phyloP scores from a whole-genome alignment of 2,888 invertebrate genomes.

The Rhodophaea formosa region DNA sequence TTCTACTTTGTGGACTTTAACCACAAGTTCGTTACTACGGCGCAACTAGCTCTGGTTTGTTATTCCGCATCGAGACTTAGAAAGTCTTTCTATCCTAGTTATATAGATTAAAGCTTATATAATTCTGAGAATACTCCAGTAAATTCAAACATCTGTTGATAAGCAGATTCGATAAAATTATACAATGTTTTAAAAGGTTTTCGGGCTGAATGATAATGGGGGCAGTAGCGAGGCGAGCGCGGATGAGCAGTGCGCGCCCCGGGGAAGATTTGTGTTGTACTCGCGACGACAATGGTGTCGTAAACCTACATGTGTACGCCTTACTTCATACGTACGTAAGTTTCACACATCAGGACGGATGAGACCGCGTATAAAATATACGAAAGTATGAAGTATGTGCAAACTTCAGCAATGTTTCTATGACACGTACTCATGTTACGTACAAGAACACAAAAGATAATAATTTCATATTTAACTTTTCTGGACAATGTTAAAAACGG shows the following conservation, averaged over 20 bases:
- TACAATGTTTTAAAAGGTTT: slow-evolving; percentile 51
- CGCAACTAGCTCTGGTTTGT: slow-evolving; percentile 24
- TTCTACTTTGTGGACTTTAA: slow-evolving; percentile 42
- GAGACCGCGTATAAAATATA: slow-evolving; percentile 29
- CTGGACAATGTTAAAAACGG: not conserved
- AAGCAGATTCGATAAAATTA: slow-evolving; percentile 45
- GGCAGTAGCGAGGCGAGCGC: slow-evolving; percentile 25
- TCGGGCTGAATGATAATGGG: slow-evolving; percentile 46
- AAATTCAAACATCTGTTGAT: slow-evolving; percentile 21
- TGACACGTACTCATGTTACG: slow-evolving; percentile 28
- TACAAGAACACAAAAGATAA: slow-evolving; percentile 6
- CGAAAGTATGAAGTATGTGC: slow-evolving; percentile 34
- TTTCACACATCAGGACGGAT: slow-evolving; percentile 31
- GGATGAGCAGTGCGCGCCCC: slow-evolving; percentile 36
- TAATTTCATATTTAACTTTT: not conserved
- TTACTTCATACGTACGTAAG: slow-evolving; percentile 32
- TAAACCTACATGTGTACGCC: slow-evolving; percentile 34
- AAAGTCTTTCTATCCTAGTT: slow-evolving; percentile 16
- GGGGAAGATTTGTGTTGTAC: slow-evolving; percentile 48
- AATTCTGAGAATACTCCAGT: not conserved
- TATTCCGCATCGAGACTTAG: slow-evolving; percentile 20
- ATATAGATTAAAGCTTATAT: slow-evolving; percentile 17
- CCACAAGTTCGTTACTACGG: slow-evolving; percentile 36
- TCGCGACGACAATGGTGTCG: slow-evolving; percentile 39
- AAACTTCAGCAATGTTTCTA: slow-evolving; percentile 36